Percentiles rank a stretch among this genome's conserved stretches.
Conservation (phyloP, 1,140 invertebrate species). For the Zophobas atratus region DNA sequence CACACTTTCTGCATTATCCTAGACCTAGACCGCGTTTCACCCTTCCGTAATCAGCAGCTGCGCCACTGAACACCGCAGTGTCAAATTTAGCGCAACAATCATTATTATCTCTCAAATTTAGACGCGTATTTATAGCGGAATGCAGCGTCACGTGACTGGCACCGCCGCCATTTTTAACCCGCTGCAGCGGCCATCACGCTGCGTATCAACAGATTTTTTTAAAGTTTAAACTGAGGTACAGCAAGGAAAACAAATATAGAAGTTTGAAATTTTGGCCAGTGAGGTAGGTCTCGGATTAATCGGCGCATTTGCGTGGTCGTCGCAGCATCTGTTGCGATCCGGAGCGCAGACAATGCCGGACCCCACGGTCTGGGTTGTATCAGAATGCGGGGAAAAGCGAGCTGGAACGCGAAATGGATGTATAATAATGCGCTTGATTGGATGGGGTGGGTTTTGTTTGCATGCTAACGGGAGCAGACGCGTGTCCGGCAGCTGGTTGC, state of each 20-base stretch:
- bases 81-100: background rate
- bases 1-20: slow-evolving; percentile 17
- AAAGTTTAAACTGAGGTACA: too few relatives aligned
- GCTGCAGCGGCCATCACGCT: too few relatives aligned
- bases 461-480: slow-evolving; percentile 45
- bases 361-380: background rate
- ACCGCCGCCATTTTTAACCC: too few relatives aligned
- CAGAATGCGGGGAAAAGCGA: slow-evolving; percentile 23
- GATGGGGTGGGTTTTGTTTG: slow-evolving; percentile 47
- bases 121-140: background rate
- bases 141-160: too few relatives aligned
- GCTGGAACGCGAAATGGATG: slow-evolving; percentile 24
- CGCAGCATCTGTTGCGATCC: slow-evolving; percentile 21
- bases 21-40: background rate
- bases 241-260: too few relatives aligned
- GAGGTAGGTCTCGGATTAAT: slow-evolving; percentile 8
- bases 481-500: slow-evolving; percentile 44
- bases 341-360: background rate
- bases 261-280: too few relatives aligned
- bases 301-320: background rate
- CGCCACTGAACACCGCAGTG: background rate
- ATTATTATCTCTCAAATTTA: background rate
- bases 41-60: slow-evolving; percentile 8
- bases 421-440: slow-evolving; percentile 41
- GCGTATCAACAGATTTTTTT: too few relatives aligned